Base-by-base conservation (phyloP, 1,140 invertebrate genomes). In the Drosophila gunungcola region DNA sequence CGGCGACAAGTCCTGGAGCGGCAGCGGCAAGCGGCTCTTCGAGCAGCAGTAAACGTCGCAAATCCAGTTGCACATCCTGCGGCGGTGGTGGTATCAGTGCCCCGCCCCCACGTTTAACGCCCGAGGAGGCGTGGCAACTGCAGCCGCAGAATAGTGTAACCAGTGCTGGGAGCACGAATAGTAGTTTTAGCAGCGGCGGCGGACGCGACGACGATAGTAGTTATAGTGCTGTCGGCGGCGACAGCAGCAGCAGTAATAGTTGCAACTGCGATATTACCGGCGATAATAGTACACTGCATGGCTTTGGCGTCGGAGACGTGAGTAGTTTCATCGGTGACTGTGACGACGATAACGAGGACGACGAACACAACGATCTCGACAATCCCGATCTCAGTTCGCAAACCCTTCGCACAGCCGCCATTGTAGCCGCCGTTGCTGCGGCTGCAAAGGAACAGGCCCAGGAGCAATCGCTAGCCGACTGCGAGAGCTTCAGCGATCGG, bases 181-280 rank as follows among this genome's bases (percentile, higher is more conserved):
- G 80, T 45, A 90, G 85, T 38, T 78, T 61, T 4, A 89, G 85
- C 62, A 84, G 80, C 77, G 83, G 80, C 3, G 80, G 46, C 12
- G 80, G 54, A 12, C 72, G 65, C 4, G 85, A 85, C 85, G 83
- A 82, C 27, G 78, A 80, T 2, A 91, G 81, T 73, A 82, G 80
- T 42, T 88, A 88, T 48, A 88, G 83, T 36, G 84, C 83, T 11
- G 49, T 88, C 7, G 81, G 84, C 4, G 79, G 81, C 48, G 86
- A 91, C 53, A 90, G 90, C 53, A 91, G 90, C 54, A 91, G 90
- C 77, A 91, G 90, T 57, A 91, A 90, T 36, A 91, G 90, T 53
- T 90, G 90, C 63, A 91, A 91, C 56, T 91, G 90, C 52, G 90
- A 91, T 48, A 90, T 91, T n/a, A 91, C 90, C 12, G 86, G 86